Percentiles rank a stretch among this genome's conserved stretches.
phyloP scores from a whole-genome alignment of 2,888 invertebrate species.

The Halocaridina rubra region DNA sequence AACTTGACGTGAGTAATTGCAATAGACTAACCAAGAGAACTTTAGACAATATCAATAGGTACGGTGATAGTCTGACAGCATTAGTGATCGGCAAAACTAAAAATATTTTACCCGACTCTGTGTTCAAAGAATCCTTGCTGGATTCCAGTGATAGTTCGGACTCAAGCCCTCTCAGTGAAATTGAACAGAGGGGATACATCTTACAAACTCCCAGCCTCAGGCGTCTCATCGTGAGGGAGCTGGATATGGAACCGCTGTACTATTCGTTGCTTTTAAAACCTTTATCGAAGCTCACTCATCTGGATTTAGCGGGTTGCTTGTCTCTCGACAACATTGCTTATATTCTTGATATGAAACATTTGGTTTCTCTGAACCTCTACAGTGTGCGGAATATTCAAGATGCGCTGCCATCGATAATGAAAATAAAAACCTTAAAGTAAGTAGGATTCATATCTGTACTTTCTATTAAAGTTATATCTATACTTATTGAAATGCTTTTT shows the following conservation, averaged over 20 bases:
- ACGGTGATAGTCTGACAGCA: conserved; percentile 41
- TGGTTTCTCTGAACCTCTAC: conserved; percentile 47
- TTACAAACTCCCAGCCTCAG: conserved; percentile 48
- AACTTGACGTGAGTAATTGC: conserved; percentile 59
- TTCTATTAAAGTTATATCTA: no score
- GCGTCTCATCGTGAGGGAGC: conserved; percentile 47
- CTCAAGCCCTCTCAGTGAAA: conserved; percentile 5
- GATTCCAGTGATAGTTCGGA: conserved; percentile 33
- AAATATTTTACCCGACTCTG: conserved; percentile 38
- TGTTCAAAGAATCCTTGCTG: not conserved
- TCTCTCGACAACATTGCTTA: conserved; percentile 39
- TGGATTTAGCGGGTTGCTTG: conserved; percentile 53
- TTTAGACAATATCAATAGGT: conserved; percentile 50
- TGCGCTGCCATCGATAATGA: conserved; percentile 31
- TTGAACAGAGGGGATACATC: conserved; percentile 39
- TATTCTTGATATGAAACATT: conserved; percentile 39
- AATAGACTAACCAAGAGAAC: conserved; percentile 50
- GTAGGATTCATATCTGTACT: no score
- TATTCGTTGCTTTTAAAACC: conserved; percentile 48
- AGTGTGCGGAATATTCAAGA: conserved; percentile 51
- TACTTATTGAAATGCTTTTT: no score
- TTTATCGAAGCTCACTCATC: conserved; percentile 46
- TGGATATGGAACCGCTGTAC: conserved; percentile 40
- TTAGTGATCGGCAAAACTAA: conserved; percentile 56
- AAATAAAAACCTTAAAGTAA: conserved; percentile 44